A percentile compares a stretch with the other conserved stretches of the same genome.
These are phyloP conservation scores for Tonatia bakeri DNA, from an alignment of 2,113 vertebrate species.

Conservation along the genomic window DNA sequence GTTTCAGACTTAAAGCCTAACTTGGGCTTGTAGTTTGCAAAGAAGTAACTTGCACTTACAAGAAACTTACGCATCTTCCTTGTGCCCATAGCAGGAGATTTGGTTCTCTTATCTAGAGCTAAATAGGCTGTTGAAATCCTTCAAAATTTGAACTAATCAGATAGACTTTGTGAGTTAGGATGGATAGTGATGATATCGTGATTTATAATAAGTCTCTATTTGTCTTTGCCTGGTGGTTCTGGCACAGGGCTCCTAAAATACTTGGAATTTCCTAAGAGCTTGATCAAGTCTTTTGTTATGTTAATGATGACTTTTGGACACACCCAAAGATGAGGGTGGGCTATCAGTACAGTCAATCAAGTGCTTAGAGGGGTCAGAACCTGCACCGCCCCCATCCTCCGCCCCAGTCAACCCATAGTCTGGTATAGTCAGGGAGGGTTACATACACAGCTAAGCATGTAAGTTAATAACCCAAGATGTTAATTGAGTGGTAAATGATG, in stretches of 20 bases:
- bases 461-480: not conserved
- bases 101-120: not conserved
- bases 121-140: not conserved
- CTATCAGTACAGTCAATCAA: not conserved
- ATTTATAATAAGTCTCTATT: not conserved
- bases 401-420: not conserved
- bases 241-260: not conserved
- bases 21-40: slow-evolving; percentile 28
- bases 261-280: not conserved
- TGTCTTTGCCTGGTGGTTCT: not conserved
- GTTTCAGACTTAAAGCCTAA: not conserved
- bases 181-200: not conserved
- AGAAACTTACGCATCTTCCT: not conserved
- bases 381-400: too few relatives aligned
- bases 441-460: not conserved
- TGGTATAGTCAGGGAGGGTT: not conserved
- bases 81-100: not conserved
- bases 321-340: not conserved
- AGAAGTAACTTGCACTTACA: not conserved
- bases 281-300: not conserved
- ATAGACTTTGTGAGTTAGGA: not conserved
- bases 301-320: not conserved
- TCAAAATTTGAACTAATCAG: slow-evolving; percentile 15
- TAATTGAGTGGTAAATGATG: not conserved
- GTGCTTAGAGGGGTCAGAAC: not conserved